Conservation (phyloP, 2,797 vertebrate species). For the Cygnus olor region DNA sequence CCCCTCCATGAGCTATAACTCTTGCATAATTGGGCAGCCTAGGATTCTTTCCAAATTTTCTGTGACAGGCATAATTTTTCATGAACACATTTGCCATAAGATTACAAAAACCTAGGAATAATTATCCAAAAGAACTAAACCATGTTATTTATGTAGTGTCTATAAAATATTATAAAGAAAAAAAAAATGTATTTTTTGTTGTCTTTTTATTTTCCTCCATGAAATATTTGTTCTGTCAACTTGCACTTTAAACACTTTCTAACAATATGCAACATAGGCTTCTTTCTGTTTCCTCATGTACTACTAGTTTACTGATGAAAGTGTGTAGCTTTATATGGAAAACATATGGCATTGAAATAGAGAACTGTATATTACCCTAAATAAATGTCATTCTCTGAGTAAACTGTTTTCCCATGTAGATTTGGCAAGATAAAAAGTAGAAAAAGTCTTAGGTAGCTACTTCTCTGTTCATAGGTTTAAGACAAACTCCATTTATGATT, state of each 20-base stretch:
- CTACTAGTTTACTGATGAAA: not conserved
- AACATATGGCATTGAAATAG: not conserved
- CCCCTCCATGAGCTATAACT: constrained; percentile 74
- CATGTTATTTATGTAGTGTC: constrained; percentile 36
- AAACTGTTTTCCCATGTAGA: not conserved
- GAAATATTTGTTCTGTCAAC: not conserved
- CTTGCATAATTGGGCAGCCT: constrained; percentile 78
- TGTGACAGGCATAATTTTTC: constrained; percentile 76
- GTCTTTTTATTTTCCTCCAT: not conserved
- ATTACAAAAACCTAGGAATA: constrained; percentile 51
- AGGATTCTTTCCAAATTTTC: constrained; percentile 78
- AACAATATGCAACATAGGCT: not conserved
- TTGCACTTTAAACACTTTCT: not conserved
- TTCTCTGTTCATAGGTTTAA: not conserved
- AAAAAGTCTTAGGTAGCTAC: not conserved
- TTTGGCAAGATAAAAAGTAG: not conserved
- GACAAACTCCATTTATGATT: rapidly evolving
- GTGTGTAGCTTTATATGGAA: not conserved
- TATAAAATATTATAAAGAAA: constrained; percentile 6
- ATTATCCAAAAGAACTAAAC: constrained; percentile 66
- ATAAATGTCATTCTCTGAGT: not conserved
- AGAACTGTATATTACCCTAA: not conserved
- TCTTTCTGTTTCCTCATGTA: not conserved
- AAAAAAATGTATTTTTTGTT: not conserved
- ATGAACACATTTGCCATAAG: constrained; percentile 67